Evolutionary conservation across 2,797 vertebrate genomes (phyloP).

Genomic region (Florisuga fusca): DNA sequence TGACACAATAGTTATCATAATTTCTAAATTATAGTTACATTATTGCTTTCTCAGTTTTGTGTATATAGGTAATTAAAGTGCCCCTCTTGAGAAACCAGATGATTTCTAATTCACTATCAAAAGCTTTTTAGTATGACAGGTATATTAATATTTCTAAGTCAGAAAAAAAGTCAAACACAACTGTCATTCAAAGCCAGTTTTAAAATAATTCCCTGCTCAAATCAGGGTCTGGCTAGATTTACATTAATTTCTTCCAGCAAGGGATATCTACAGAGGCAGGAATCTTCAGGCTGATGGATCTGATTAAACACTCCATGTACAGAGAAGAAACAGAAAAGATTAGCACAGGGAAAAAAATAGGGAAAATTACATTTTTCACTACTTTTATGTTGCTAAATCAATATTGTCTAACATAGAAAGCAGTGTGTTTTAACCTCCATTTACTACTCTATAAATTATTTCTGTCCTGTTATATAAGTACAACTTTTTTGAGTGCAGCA

Average conservation of each 20-base stretch:
- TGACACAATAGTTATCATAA: neutral
- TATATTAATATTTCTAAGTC: neutral
- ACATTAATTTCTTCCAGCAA: neutral
- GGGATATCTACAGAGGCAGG: neutral
- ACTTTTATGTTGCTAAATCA: neutral
- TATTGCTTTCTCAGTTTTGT: neutral
- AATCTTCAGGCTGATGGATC: neutral
- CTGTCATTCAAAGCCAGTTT: slow-evolving; percentile 4
- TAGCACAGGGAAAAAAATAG: neutral
- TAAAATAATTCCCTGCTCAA: neutral
- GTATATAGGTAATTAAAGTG: neutral
- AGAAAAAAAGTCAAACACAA: neutral
- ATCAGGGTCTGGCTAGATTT: neutral
- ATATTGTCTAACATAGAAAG: neutral
- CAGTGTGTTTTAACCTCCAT: neutral
- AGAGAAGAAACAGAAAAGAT: slow-evolving; percentile 10
- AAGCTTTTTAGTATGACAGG: neutral
- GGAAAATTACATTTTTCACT: neutral
- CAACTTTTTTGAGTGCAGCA: neutral
- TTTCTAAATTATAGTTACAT: neutral
- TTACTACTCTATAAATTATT: neutral
- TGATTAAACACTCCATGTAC: slow-evolving; percentile 1
- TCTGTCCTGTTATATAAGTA: neutral
- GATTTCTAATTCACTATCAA: neutral
- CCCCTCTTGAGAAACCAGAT: neutral